phyloP scores from a whole-genome alignment of 2,797 vertebrate species.

The Hypotaenidia okinawae region DNA sequence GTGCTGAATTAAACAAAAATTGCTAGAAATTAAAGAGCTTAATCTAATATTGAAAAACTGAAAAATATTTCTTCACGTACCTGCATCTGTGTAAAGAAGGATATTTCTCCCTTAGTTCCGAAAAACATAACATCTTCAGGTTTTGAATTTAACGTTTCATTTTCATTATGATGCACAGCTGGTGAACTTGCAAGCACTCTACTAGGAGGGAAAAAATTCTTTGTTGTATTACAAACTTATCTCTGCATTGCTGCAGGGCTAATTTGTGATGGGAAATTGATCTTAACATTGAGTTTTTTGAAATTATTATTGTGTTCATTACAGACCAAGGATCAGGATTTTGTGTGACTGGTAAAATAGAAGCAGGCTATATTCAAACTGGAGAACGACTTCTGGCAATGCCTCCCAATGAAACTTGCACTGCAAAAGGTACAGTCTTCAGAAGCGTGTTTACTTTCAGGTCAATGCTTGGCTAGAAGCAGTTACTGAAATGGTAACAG shows the following conservation, averaged over 20 bases:
- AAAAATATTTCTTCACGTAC: background rate
- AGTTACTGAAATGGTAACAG: slow-evolving; percentile 79
- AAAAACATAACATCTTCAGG: slow-evolving; percentile 28
- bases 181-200: slow-evolving; percentile 24
- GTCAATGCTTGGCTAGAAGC: slow-evolving; percentile 61
- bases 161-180: slow-evolving; percentile 56
- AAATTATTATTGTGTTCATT: slow-evolving; percentile 40
- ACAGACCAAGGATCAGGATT: slow-evolving; percentile 98
- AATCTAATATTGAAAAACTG: background rate
- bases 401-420: slow-evolving; percentile 98
- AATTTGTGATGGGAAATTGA: background rate
- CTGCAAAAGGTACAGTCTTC: slow-evolving; percentile 89
- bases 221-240: slow-evolving; percentile 1
- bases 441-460: slow-evolving; percentile 51
- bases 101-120: slow-evolving; percentile 26
- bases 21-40: background rate
- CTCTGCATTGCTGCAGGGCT: background rate
- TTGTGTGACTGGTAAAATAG: slow-evolving; percentile 97
- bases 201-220: background rate
- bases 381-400: slow-evolving; percentile 92
- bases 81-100: background rate
- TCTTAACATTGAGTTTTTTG: background rate
- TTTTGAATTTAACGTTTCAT: slow-evolving; percentile 56
- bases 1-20: slow-evolving; percentile 6
- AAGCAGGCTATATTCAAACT: slow-evolving; percentile 93